A percentile compares a stretch with the other conserved stretches of the same genome.
Evolutionary conservation across 35 echinoderm and acorn worm species (phyloP).

Genomic region (Apostichopus japonicus): DNA sequence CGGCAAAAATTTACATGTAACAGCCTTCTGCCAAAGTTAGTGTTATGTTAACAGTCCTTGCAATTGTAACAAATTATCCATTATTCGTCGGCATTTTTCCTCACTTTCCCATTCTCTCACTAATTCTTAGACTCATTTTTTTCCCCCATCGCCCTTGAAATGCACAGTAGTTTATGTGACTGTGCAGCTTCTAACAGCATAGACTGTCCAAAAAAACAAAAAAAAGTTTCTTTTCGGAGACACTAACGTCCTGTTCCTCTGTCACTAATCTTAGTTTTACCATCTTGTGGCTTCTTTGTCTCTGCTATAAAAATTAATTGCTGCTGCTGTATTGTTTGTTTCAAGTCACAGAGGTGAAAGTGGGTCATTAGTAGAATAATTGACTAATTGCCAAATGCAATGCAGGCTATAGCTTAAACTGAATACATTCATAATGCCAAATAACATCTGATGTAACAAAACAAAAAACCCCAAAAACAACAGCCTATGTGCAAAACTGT

Average conservation of each 20-base stretch:
- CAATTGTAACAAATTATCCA: neutral
- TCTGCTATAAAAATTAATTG: neutral
- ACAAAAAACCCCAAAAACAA: too few species aligned
- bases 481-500: too few species aligned
- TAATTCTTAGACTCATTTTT: conserved; percentile 32
- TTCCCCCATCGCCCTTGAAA: neutral
- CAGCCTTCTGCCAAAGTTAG: conserved; percentile 43
- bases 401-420: too few species aligned
- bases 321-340: too few species aligned
- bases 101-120: neutral
- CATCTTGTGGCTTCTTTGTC: neutral
- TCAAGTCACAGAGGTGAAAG: neutral
- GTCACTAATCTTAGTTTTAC: neutral
- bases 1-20: neutral
- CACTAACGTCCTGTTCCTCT: neutral
- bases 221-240: neutral
- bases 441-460: too few species aligned
- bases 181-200: neutral
- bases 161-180: neutral
- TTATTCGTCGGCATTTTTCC: neutral
- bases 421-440: too few species aligned
- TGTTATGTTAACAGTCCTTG: conserved; percentile 11
- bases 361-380: neutral
- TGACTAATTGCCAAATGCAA: neutral
- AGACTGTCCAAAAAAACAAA: neutral